Evolutionary conservation across 2,888 invertebrate genomes (phyloP), one percentile per base, ranked within the genome.

Genomic region (Aspidapion aeneum): DNA sequence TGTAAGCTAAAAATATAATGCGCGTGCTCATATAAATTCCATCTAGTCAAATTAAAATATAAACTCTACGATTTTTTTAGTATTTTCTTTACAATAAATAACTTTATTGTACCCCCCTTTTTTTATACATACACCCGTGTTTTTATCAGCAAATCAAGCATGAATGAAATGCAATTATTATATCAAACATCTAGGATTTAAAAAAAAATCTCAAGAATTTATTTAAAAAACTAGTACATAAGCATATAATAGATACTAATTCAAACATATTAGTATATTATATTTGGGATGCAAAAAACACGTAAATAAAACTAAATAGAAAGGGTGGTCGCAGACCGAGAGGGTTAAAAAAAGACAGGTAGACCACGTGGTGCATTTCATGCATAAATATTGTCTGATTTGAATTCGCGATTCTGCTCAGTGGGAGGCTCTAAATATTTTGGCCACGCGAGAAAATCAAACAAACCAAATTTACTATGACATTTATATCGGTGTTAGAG

Each of bases 341-440:
- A 35, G 35, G 35, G 12, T 7, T 35, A 12, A 35, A 35, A 35
- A 12, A 66, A 64, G 64, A 68, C 68, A 68, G 68, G 69, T 68
- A 68, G 60, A 66, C 64, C 71, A 71, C 71, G 71, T 71, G 71
- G 68, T 70, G 67, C 70, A 63, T 63, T 66, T 70, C 71, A 70
- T 71, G 71, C 71, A 71, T 71, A 71, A 71, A 69, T 71, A 71
- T 71, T 71, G 66, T n/a, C 63, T 65, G 62, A 62, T 66, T 63
- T 66, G 61, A 63, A 64, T n/a, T 66, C 58, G 20, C 52, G 66
- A 66, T 66, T 67, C 67, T 67, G 65, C 67, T 67, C 67, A 67
- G 65, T 67, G 62, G 7, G n/a, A n/a, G 35, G 3, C 35, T 12
- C 35, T 12, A 35, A 35, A 35, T 7, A 35, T 35, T 35, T 35